phyloP scores from a whole-genome alignment of 2,113 vertebrate genomes.

The Anolis sagrei region DNA sequence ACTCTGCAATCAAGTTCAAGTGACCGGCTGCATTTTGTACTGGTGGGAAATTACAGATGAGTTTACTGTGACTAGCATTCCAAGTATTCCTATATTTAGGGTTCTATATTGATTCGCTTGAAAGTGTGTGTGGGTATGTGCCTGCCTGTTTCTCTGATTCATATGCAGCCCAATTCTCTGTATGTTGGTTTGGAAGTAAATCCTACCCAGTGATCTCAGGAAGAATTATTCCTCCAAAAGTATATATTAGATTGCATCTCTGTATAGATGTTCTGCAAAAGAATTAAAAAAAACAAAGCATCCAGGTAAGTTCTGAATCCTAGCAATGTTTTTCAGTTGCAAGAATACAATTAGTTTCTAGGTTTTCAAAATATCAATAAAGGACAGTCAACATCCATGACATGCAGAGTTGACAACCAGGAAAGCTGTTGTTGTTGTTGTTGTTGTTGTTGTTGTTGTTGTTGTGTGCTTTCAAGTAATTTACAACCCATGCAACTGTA shows the following conservation, averaged over 20 bases:
- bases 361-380: too few species aligned
- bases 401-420: neutral
- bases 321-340: neutral
- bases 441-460: too few species aligned
- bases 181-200: neutral
- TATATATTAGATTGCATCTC: neutral
- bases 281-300: neutral
- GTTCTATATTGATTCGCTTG: neutral
- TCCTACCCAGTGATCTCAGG: too few species aligned
- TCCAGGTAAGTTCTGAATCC: neutral
- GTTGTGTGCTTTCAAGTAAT: too few species aligned
- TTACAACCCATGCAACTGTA: too few species aligned
- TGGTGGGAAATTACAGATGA: constrained; percentile 13
- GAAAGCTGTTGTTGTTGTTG: too few species aligned
- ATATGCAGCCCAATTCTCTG: neutral
- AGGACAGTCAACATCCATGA: neutral
- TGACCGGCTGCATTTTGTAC: neutral
- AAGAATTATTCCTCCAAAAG: neutral
- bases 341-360: neutral
- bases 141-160: neutral
- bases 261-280: neutral
- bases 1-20: constrained; percentile 22
- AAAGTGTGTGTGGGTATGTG: neutral
- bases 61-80: neutral
- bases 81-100: too few species aligned